Conservation (phyloP, 2,797 vertebrate species). For the Nannoperca australis region DNA sequence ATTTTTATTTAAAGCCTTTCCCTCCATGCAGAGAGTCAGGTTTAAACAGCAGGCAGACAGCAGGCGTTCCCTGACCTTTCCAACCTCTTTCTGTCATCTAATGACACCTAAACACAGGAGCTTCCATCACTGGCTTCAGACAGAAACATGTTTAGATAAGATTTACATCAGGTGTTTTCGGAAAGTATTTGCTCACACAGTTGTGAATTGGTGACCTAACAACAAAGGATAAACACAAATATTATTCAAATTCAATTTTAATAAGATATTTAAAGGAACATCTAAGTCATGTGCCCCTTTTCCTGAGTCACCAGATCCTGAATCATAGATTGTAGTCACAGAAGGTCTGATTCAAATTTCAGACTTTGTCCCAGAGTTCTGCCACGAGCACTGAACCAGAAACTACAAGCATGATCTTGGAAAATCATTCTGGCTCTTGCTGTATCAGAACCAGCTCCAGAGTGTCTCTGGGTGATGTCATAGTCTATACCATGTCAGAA, state of each 20-base stretch:
- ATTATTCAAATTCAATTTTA: no score
- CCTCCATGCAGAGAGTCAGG: constrained; percentile 4
- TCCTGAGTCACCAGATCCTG: no score
- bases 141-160: neutral
- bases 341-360: neutral
- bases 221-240: no score
- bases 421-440: neutral
- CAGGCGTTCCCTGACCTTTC: constrained; percentile 6
- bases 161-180: neutral
- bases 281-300: no score
- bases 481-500: neutral
- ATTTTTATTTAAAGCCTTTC: constrained; percentile 19
- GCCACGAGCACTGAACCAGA: neutral
- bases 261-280: no score
- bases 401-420: neutral
- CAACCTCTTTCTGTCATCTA: neutral
- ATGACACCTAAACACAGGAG: neutral
- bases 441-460: neutral
- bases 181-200: neutral
- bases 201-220: neutral
- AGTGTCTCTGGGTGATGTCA: neutral
- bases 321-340: neutral
- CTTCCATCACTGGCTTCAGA: neutral
- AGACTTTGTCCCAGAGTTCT: neutral
- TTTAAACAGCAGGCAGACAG: constrained; percentile 11